Conservation (phyloP, 2,113 vertebrate species). For the Clarias magur region DNA sequence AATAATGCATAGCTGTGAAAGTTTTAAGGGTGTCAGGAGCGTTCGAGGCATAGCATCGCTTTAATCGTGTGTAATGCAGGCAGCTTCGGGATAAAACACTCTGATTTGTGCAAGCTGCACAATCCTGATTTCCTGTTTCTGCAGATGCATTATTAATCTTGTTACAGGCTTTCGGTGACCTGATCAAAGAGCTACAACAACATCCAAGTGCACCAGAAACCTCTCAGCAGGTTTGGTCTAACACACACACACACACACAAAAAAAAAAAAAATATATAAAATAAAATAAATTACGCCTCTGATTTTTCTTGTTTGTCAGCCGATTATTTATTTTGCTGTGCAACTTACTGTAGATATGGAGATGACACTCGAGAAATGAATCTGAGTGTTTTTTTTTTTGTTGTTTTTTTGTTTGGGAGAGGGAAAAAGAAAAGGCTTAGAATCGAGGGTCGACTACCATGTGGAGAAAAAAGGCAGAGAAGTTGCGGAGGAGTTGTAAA, state of each 20-base stretch:
- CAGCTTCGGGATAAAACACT: slow-evolving; percentile 15
- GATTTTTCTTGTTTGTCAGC: not conserved
- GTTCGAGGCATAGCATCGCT: slow-evolving; percentile 9
- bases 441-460: not conserved
- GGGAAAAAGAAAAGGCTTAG: not conserved
- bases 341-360: not conserved
- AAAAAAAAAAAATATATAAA: too few species aligned
- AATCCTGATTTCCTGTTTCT: slow-evolving; percentile 31
- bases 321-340: not conserved
- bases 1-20: slow-evolving; percentile 33
- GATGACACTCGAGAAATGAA: not conserved
- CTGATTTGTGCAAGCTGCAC: slow-evolving; percentile 33
- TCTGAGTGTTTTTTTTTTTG: not conserved
- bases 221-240: not conserved
- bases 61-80: slow-evolving; percentile 26
- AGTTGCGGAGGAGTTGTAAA: not conserved
- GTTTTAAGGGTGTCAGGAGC: slow-evolving; percentile 17
- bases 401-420: not conserved
- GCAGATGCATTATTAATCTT: slow-evolving; percentile 36
- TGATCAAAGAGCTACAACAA: slow-evolving; percentile 26
- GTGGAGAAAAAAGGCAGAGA: not conserved
- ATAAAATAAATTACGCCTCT: too few species aligned
- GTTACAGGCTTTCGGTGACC: slow-evolving; percentile 11
- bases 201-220: not conserved
- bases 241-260: too few species aligned